A percentile compares a stretch with the other conserved stretches of the same genome.
Conservation (phyloP, 2,888 invertebrate genomes). For the Mactromeris polynyma region DNA sequence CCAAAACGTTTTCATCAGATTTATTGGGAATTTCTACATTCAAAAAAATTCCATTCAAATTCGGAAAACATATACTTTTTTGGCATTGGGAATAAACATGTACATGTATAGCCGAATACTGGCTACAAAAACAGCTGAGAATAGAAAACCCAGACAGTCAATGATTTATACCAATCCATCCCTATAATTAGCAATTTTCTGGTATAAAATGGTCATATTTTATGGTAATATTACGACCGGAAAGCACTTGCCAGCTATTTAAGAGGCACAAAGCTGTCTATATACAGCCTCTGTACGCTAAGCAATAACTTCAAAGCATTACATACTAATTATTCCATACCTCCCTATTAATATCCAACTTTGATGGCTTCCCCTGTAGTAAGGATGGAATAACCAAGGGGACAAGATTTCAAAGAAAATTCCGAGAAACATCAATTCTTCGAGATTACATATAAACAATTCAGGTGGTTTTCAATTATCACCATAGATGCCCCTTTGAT, state of each 20-base stretch:
- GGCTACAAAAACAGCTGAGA: too few species aligned
- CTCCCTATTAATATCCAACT: not conserved
- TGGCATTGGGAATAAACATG: too few species aligned
- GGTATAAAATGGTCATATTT: not conserved
- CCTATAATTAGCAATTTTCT: too few species aligned
- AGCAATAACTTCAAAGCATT: not conserved
- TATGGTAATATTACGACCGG: not conserved
- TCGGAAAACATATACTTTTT: too few species aligned
- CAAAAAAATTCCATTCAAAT: too few species aligned
- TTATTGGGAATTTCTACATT: too few species aligned
- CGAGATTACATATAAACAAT: constrained; percentile 32
- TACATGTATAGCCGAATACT: too few species aligned
- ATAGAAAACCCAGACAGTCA: too few species aligned
- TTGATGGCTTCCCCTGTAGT: not conserved
- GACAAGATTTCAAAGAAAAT: constrained; percentile 45
- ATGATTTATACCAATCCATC: too few species aligned
- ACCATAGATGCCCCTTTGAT: constrained; percentile 25
- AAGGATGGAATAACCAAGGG: not conserved
- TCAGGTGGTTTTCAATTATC: constrained; percentile 56
- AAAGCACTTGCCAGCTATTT: not conserved
- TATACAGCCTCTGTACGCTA: not conserved
- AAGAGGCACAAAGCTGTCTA: not conserved
- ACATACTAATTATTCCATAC: constrained; percentile 1
- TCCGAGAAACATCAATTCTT: constrained; percentile 32
- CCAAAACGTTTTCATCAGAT: too few species aligned